Percentiles rank a stretch among this genome's conserved stretches.
These are phyloP conservation scores for Albula goreensis DNA, from an alignment of 2,113 vertebrate species.

Conservation along the genomic window DNA sequence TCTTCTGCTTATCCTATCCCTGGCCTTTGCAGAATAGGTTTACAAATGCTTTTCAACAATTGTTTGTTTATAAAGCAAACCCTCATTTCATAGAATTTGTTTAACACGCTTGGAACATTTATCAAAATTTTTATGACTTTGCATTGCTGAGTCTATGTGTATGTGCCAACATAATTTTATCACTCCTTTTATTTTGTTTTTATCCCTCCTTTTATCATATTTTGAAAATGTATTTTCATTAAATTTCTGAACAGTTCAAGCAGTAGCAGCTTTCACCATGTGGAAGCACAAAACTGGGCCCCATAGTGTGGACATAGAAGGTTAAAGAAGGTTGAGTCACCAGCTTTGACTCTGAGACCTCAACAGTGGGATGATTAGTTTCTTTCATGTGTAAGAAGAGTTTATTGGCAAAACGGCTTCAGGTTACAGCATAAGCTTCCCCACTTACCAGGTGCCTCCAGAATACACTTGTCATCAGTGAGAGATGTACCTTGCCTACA, in stretches of 20 bases:
- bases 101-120: neutral
- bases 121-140: neutral
- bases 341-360: neutral
- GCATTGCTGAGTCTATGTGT: neutral
- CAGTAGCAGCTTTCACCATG: neutral
- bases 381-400: neutral
- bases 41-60: neutral
- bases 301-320: neutral
- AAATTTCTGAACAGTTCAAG: neutral
- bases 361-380: neutral
- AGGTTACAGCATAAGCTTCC: neutral
- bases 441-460: neutral
- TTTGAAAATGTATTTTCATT: neutral
- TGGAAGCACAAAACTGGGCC: neutral
- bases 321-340: neutral
- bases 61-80: neutral
- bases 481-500: neutral
- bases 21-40: neutral
- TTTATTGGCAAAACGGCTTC: neutral
- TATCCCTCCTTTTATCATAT: neutral
- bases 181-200: neutral
- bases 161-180: neutral
- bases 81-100: neutral
- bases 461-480: neutral
- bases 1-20: conserved; percentile 26